These are phyloP conservation scores for Lepidocyrtinus sp. DNA, from an alignment of 2,888 invertebrate species.

Conservation along the genomic window DNA sequence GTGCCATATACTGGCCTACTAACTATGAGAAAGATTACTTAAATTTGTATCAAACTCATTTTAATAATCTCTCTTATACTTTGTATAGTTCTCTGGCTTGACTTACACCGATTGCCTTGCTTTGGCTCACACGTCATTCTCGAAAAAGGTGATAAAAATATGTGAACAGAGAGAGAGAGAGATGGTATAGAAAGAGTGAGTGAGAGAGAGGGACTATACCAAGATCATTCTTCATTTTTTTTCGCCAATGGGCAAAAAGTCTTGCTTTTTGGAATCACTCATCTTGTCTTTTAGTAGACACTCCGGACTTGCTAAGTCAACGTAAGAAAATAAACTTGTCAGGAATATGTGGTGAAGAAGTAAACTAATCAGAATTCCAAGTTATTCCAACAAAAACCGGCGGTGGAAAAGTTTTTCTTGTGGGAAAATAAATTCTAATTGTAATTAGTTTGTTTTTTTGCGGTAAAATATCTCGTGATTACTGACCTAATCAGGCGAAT, in stretches of 20 bases:
- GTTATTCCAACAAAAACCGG: too few relatives aligned
- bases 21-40: conserved; percentile 35
- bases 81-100: background rate
- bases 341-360: too few relatives aligned
- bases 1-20: conserved; percentile 54
- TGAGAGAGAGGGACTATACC: background rate
- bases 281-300: conserved; percentile 31
- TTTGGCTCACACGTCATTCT: background rate
- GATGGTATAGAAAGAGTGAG: background rate
- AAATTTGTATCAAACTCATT: conserved; percentile 58
- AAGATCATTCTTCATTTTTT: conserved; percentile 6
- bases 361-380: too few relatives aligned
- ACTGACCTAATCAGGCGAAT: too few relatives aligned
- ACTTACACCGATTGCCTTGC: conserved; percentile 6
- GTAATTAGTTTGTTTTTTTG: too few relatives aligned
- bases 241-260: conserved; percentile 40
- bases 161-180: background rate
- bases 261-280: conserved; percentile 45
- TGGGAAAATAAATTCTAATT: too few relatives aligned
- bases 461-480: too few relatives aligned
- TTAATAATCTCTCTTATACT: conserved; percentile 48
- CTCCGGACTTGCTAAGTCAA: conserved; percentile 32
- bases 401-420: too few relatives aligned
- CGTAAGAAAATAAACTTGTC: too few relatives aligned
- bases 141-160: background rate